phyloP scores from a whole-genome alignment of 2,888 invertebrate species.

The Melanostoma mellinum region DNA sequence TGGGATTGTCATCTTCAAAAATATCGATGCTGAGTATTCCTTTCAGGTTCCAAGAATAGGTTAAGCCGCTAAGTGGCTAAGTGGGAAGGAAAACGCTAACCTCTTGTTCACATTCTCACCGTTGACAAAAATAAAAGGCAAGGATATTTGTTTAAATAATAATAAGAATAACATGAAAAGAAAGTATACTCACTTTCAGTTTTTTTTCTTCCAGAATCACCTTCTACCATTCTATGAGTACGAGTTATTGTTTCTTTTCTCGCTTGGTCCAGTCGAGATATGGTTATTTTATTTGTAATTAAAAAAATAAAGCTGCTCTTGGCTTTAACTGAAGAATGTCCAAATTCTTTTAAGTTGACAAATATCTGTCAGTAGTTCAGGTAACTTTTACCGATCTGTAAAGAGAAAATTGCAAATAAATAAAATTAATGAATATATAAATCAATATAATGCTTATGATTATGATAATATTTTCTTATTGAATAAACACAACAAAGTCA shows the following conservation, averaged over 20 bases:
- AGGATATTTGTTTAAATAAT: not conserved
- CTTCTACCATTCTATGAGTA: conserved; percentile 95
- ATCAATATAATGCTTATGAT: not conserved
- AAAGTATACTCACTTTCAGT: conserved; percentile 86
- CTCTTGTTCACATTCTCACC: too few species aligned
- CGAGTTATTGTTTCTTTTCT: conserved; percentile 81
- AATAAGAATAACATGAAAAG: not conserved
- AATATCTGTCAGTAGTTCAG: conserved; percentile 28
- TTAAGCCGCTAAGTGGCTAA: too few species aligned
- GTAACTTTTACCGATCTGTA: conserved; percentile 77
- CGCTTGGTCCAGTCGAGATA: conserved; percentile 74
- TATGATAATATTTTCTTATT: not conserved
- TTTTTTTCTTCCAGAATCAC: conserved; percentile 91
- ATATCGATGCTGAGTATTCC: too few species aligned
- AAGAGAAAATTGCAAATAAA: conserved; percentile 57
- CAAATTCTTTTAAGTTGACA: conserved; percentile 43
- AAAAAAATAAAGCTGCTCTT: conserved; percentile 63
- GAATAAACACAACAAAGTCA: too few species aligned
- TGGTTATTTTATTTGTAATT: conserved; percentile 26
- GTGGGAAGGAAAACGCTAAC: too few species aligned
- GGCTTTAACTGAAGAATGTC: conserved; percentile 41
- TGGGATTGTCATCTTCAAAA: too few species aligned
- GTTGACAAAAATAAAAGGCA: too few species aligned
- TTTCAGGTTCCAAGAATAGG: too few species aligned
- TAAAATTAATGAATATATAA: not conserved